A percentile compares a stretch with the other conserved stretches of the same genome.
Conservation (phyloP, 2,797 vertebrate genomes). For the Sebastes matsubarae region DNA sequence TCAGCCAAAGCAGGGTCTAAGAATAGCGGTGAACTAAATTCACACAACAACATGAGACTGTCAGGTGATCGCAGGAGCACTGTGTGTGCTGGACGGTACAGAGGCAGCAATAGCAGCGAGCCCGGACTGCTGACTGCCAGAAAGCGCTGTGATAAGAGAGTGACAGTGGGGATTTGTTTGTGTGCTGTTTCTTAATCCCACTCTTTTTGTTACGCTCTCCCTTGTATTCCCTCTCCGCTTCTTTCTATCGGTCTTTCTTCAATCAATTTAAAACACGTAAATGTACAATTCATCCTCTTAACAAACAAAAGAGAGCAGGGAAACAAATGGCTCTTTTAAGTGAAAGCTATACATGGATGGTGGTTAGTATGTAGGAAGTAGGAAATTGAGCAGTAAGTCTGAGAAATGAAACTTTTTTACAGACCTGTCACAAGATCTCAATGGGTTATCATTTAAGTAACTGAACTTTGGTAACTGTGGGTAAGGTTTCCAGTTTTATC, state of each 20-base stretch:
- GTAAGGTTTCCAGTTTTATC: background rate
- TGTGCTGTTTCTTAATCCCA: slow-evolving; percentile 45
- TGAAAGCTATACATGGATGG: background rate
- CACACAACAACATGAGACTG: slow-evolving; percentile 95
- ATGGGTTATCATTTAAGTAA: background rate
- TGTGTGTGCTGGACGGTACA: slow-evolving; percentile 68
- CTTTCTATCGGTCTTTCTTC: background rate
- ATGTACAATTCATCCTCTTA: background rate
- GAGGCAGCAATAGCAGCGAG: slow-evolving; percentile 60
- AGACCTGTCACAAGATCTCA: background rate
- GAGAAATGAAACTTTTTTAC: background rate
- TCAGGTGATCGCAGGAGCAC: slow-evolving; percentile 89
- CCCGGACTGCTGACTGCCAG: slow-evolving; percentile 49
- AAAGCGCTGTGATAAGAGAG: slow-evolving; percentile 60
- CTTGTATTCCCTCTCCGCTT: background rate
- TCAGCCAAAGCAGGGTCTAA: slow-evolving; percentile 86
- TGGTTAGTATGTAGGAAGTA: background rate
- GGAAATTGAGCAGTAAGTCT: background rate
- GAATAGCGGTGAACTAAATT: slow-evolving; percentile 94
- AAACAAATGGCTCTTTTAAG: background rate
- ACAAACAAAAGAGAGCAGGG: slow-evolving; percentile 1
- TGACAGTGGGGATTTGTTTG: slow-evolving; percentile 61
- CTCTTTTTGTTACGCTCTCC: slow-evolving; percentile 44
- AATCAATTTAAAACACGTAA: background rate
- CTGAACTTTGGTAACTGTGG: background rate